These are phyloP conservation scores for Eolophus roseicapilla DNA, from an alignment of 2,113 vertebrate species.

Conservation along the genomic window DNA sequence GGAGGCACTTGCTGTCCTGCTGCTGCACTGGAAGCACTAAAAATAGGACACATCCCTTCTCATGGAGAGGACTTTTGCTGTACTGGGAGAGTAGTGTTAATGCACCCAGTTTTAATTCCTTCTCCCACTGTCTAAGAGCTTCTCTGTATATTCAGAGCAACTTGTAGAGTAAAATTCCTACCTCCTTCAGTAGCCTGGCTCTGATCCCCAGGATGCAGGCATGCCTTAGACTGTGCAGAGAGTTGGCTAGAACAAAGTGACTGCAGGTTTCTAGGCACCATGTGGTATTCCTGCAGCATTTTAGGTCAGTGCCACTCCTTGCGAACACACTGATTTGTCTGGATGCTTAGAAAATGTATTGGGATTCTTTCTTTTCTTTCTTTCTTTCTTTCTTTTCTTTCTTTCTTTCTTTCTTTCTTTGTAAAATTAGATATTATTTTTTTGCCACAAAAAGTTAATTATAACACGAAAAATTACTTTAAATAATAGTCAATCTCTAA, in stretches of 20 bases:
- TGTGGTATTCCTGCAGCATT: not conserved
- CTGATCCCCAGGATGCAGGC: not conserved
- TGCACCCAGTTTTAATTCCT: not conserved
- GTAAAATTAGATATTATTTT: not conserved
- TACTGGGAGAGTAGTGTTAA: not conserved
- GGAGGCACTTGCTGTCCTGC: not conserved
- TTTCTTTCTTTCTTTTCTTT: not conserved
- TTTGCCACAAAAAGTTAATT: not conserved
- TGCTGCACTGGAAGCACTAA: slow-evolving; percentile 2
- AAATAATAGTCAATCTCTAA: not conserved
- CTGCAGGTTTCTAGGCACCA: not conserved
- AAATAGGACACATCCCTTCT: slow-evolving; percentile 12
- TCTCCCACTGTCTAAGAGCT: not conserved
- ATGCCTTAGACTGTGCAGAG: not conserved
- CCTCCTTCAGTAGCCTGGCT: not conserved
- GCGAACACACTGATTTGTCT: not conserved
- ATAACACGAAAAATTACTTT: not conserved
- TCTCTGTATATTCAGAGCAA: not conserved
- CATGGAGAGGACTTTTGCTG: not conserved
- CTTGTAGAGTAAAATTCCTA: not conserved
- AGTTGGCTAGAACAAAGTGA: not conserved
- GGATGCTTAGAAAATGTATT: not conserved
- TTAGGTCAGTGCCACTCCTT: not conserved
- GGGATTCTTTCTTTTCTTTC: not conserved
- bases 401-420: not conserved